Conservation (phyloP, 2,797 vertebrate genomes). For the Gorsachius magnificus region DNA sequence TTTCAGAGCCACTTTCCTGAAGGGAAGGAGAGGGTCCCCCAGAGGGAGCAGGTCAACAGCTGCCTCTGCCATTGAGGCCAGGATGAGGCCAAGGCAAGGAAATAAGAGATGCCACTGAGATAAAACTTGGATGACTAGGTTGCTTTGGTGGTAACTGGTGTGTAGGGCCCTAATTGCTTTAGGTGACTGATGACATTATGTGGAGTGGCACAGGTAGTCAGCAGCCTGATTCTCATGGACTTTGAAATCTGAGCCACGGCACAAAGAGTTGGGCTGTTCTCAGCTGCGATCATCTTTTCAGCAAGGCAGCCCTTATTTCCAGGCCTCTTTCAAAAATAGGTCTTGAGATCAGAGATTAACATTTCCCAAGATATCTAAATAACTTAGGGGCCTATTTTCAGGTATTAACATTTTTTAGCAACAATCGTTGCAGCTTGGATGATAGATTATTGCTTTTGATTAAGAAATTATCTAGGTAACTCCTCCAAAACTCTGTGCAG, state of each 20-base stretch:
- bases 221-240: not conserved
- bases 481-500: not conserved
- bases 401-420: not conserved
- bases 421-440: not conserved
- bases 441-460: not conserved
- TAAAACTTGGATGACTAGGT: not conserved
- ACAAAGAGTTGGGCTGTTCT: not conserved
- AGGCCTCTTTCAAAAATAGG: not conserved
- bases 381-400: not conserved
- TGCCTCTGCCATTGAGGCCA: not conserved
- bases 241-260: not conserved
- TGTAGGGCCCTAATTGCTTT: not conserved
- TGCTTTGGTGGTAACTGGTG: not conserved
- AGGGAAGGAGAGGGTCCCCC: not conserved
- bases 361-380: not conserved
- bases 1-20: not conserved
- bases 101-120: not conserved
- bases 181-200: not conserved
- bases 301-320: not conserved
- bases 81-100: not conserved
- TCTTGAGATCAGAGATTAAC: not conserved
- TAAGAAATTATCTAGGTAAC: not conserved
- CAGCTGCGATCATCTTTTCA: not conserved
- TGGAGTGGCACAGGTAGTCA: not conserved
- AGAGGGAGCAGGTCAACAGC: not conserved